Evolutionary conservation across 2,113 vertebrate species (phyloP), one percentile per base, ranked within the genome.

Genomic region (Chrysochloris asiatica): DNA sequence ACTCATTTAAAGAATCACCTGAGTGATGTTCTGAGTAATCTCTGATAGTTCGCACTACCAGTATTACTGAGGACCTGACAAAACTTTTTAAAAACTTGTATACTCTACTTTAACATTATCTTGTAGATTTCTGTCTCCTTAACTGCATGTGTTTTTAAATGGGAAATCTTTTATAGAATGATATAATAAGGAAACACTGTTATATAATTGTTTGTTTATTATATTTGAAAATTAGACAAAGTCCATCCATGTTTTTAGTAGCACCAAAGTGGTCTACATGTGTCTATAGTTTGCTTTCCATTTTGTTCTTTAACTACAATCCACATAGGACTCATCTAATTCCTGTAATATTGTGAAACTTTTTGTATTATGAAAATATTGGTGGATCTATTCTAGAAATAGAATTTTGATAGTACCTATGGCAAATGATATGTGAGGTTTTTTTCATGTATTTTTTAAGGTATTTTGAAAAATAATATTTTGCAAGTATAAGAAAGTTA

Each of bases 141-240:
- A 69, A 72, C 61, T 78, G 67, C 8, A 26, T 50, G 4, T 56
- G 3, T 91, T 94, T 88, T 47, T 43, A 47, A 80, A 52, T 43
- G 77, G 1, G 50, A 69, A 59, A 85, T 59, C 24, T 11, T 16
- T 92, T 79, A 2, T 73, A 56, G 7, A 83, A 85, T 76, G 78
- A 14, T 33, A 38, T 67, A 59, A 75, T 69, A 56, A 88, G 73
- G 26, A 50, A 82, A 54, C 36, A 78, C 28, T 54, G 61, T 67
- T 45, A n/a, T 8, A 16, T 45, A 89, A 72, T 75, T 91, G 41
- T 89, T 85, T 88, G 38, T 77, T 65, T 56, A 41, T 48, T 50
- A 43, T 45, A 16, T 50, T 92, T 52, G 36, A 72, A 85, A 92
- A 67, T 90, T 59, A 47, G n/a, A 63, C 80, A 84, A 84, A 63